These are phyloP conservation scores for Ibycter americanus DNA, from an alignment of 2,797 vertebrate species.

Conservation along the genomic window DNA sequence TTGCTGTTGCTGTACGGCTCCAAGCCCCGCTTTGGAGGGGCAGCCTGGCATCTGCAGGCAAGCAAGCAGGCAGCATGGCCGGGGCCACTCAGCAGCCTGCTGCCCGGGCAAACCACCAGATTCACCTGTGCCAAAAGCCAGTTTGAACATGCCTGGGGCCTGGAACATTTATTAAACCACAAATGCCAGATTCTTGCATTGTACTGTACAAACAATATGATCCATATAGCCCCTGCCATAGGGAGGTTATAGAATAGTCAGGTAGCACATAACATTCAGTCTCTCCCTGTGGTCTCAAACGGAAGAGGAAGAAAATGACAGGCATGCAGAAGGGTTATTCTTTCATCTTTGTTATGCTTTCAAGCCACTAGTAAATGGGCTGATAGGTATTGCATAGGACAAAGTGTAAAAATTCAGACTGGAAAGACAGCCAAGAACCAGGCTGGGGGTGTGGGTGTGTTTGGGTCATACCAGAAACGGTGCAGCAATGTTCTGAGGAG, in stretches of 20 bases:
- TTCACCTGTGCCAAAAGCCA: neutral
- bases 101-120: fast-evolving
- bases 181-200: neutral
- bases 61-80: neutral
- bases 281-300: neutral
- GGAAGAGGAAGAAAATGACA: neutral
- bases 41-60: neutral
- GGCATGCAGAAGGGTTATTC: neutral
- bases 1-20: neutral
- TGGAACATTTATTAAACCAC: neutral
- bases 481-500: neutral
- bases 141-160: fast-evolving
- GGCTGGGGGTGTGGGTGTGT: neutral
- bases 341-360: neutral
- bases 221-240: neutral
- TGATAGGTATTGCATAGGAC: neutral
- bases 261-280: neutral
- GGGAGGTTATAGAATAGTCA: neutral
- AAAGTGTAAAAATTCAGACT: neutral
- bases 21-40: neutral
- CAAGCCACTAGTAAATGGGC: neutral
- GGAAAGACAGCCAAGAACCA: neutral
- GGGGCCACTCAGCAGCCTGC: neutral
- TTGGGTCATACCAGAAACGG: neutral
- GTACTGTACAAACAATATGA: neutral